Base-by-base conservation (phyloP, 2,113 vertebrate species). In the Gallinago paraguaiae region DNA sequence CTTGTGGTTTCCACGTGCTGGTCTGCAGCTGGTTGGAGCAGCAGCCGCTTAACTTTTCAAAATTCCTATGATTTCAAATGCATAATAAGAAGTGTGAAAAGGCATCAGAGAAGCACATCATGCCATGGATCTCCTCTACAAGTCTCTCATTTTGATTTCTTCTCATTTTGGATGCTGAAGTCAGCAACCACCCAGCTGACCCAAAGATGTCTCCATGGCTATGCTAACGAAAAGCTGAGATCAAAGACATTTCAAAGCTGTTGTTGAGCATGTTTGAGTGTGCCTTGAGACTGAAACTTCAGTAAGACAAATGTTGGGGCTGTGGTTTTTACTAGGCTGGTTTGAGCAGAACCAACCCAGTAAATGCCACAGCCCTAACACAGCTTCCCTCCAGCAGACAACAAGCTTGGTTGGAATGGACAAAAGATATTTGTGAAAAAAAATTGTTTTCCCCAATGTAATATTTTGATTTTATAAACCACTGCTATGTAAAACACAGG, bases 401-500 rank as follows among this genome's bases (percentile, higher is more conserved):
- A 48, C 0, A 0, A 60, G 9, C 10, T 71, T 39, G 14, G 13
- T 13, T 70, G 64, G 77, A 54, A 12, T 22, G 57, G 28, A 56
- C 48, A 69, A 68, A 79, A 75, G 18, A 17, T 5, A 48, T 6
- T 16, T 19, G 30, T 19, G 13, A 91, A 75, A 83, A 81, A 17
- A 14, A 10, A 41, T 69, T 5, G 0, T 12, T 65, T 82, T 76
- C 7, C 9, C 14, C 7, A 1, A 1, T 43, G 31, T 1, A 5
- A 3, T 64, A 82, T 69, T 86, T 76, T 76, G 50, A 46, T 33
- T 2, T 1, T 35, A 82, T 53, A 72, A 89, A 33, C 12, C 68
- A 31, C 20, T 17, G 46, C 35, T 43, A 8, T 28, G 28, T 35
- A 50, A 77, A 94, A 88, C 11, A 80, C 23, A 82, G 82, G 23